Evolutionary conservation across 2,797 vertebrate genomes (phyloP).

Genomic region (Tragopan temminckii): DNA sequence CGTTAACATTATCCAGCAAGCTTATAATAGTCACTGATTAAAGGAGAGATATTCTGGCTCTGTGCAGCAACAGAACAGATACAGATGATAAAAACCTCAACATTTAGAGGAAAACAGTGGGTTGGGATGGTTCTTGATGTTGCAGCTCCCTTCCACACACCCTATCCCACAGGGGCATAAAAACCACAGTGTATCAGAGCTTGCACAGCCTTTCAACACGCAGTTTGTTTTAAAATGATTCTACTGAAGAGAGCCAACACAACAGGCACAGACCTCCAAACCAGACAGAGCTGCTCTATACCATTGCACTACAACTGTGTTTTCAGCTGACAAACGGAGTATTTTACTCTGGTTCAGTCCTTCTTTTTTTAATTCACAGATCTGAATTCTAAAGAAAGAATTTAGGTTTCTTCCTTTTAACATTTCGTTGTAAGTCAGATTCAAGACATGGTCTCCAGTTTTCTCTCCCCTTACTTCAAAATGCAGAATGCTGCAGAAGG

Average conservation of each 20-base stretch:
- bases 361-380: background rate
- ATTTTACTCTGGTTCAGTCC: background rate
- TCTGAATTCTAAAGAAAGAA: background rate
- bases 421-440: background rate
- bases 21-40: background rate
- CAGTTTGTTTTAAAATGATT: background rate
- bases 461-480: constrained; percentile 25
- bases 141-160: background rate
- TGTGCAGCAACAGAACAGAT: background rate
- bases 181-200: background rate
- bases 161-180: fast-evolving
- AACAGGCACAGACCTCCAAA: background rate
- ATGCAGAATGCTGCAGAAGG: constrained; percentile 14
- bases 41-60: background rate
- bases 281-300: background rate
- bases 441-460: background rate
- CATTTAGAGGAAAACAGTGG: background rate
- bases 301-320: background rate
- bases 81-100: background rate
- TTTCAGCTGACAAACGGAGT: background rate
- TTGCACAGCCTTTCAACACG: fast-evolving
- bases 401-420: constrained; percentile 39
- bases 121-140: background rate
- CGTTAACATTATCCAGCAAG: background rate
- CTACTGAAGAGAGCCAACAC: background rate